Conservation (phyloP, 2,113 vertebrate genomes). For the Trichechus manatus region DNA sequence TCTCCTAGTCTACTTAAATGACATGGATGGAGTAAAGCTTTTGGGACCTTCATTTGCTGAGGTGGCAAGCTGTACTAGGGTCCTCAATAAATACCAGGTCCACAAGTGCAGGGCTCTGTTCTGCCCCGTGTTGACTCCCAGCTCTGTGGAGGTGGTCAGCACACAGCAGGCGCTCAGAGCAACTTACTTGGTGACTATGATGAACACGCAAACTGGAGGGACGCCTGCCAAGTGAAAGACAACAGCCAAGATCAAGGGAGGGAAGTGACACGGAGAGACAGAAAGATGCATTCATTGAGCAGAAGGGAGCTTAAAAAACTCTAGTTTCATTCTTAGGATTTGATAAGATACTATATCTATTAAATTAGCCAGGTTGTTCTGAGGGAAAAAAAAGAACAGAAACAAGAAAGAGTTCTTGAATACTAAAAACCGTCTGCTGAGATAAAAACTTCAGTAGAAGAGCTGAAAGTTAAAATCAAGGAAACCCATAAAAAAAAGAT, state of each 20-base stretch:
- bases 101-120: no score
- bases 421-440: neutral
- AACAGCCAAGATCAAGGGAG: neutral
- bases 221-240: rapidly evolving
- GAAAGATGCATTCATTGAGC: neutral
- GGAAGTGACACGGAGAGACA: neutral
- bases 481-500: neutral
- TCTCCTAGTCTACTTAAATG: no score
- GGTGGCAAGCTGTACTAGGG: no score
- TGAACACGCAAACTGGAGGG: neutral
- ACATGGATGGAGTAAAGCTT: no score
- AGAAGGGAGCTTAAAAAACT: neutral
- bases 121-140: rapidly evolving
- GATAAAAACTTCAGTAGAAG: neutral
- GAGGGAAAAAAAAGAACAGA: neutral
- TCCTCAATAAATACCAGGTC: neutral
- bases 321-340: neutral
- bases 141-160: rapidly evolving
- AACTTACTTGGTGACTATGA: neutral
- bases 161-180: neutral
- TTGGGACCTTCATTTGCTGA: no score
- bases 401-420: neutral
- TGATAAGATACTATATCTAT: neutral
- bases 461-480: neutral
- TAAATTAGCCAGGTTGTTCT: neutral